Evolutionary conservation across 2,797 vertebrate genomes (phyloP).

Genomic region (Falco concolor): DNA sequence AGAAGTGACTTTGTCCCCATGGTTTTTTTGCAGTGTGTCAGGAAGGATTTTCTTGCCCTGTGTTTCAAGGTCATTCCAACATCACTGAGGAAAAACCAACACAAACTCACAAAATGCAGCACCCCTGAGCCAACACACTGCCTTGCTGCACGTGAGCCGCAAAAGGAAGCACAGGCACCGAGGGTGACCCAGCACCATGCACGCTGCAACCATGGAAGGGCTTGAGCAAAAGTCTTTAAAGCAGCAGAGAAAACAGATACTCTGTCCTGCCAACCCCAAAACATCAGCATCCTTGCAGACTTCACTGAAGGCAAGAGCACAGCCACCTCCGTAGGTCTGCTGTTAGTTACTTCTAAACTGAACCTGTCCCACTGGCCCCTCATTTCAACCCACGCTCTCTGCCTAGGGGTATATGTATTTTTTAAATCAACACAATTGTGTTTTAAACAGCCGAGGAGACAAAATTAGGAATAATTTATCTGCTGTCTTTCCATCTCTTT

Average conservation of each 20-base stretch:
- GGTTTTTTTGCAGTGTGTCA: neutral
- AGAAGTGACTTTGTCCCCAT: neutral
- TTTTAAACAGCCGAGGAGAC: neutral
- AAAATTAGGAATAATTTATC: neutral
- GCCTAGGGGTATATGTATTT: neutral
- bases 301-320: neutral
- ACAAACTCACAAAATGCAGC: neutral
- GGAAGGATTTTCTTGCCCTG: neutral
- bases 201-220: accelerated
- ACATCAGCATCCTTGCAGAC: neutral
- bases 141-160: accelerated
- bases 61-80: neutral
- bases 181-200: accelerated
- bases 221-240: neutral
- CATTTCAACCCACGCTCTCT: neutral
- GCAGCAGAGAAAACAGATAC: neutral
- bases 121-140: neutral
- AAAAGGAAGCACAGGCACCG: neutral
- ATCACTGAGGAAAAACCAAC: neutral
- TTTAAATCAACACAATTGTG: neutral
- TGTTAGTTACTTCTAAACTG: neutral
- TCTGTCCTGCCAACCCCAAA: neutral
- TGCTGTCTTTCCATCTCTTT: neutral
- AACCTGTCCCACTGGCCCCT: neutral
- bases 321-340: neutral